Conservation (phyloP, 2,888 invertebrate species). For the Lapara coniferarum region DNA sequence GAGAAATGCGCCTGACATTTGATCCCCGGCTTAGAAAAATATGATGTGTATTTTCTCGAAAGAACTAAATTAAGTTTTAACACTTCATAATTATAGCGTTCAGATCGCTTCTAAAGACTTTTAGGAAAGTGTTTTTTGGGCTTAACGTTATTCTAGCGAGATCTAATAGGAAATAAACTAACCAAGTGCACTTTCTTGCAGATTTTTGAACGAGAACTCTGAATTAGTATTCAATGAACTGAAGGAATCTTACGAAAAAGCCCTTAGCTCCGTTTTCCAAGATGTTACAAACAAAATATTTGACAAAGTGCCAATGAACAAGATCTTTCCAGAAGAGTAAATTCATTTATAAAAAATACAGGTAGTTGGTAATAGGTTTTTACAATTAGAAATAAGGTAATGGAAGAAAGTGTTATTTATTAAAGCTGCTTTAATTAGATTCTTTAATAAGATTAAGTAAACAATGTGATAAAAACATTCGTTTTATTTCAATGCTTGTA, state of each 20-base stretch:
- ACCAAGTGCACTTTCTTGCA: conserved; percentile 44
- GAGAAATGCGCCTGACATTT: no score
- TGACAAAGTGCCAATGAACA: conserved; percentile 86
- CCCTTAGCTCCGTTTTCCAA: conserved; percentile 86
- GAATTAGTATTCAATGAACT: conserved; percentile 87
- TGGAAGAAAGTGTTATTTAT: conserved; percentile 57
- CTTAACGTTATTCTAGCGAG: no score
- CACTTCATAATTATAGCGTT: no score
- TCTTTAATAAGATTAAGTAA: conserved; percentile 38
- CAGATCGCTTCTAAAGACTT: no score
- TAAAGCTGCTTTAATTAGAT: conserved; percentile 70
- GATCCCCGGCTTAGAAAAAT: no score
- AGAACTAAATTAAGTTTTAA: no score
- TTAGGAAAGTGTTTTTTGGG: no score
- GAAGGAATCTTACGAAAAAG: conserved; percentile 86
- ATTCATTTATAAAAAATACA: conserved; percentile 35
- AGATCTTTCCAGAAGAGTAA: conserved; percentile 82
- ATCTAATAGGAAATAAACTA: background rate
- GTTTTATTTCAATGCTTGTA: conserved; percentile 12
- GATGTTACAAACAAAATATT: conserved; percentile 87
- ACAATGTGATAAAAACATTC: conserved; percentile 38
- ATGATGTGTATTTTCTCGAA: no score
- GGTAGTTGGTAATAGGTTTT: conserved; percentile 29
- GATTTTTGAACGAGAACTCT: conserved; percentile 87
- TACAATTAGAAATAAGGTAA: conserved; percentile 11